Conservation (phyloP, 92 coral and sea anemone genomes). For the Plumapathes pennacea region DNA sequence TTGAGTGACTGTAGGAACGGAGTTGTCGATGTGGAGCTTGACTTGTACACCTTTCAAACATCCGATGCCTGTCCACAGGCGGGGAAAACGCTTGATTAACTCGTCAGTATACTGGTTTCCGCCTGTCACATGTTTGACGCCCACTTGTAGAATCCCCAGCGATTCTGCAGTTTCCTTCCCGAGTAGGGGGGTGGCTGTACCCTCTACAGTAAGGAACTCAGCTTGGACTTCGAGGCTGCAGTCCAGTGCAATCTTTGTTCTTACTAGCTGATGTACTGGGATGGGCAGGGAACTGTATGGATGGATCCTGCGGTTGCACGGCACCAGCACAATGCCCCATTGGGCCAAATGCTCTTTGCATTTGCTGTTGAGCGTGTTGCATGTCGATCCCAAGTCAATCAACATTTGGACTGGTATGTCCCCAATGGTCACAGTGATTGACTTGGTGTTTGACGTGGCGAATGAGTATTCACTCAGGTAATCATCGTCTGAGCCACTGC, state of each 20-base stretch:
- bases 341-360: conserved; percentile 1
- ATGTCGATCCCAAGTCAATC: conserved; percentile 32
- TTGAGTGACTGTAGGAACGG: conserved; percentile 31
- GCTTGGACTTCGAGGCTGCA: conserved; percentile 11
- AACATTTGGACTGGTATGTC: conserved; percentile 5
- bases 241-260: conserved; percentile 3
- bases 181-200: conserved; percentile 13
- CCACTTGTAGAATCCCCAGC: not conserved
- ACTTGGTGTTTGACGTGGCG: not conserved
- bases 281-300: conserved; percentile 38
- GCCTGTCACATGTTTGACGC: not conserved
- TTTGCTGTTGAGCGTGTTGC: conserved; percentile 32
- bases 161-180: conserved; percentile 19
- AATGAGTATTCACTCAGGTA: conserved; percentile 13
- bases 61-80: conserved; percentile 18
- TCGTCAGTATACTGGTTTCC: not conserved
- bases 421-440: not conserved
- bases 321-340: not conserved
- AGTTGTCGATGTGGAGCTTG: conserved; percentile 18
- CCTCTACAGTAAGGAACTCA: conserved; percentile 10
- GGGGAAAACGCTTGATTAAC: conserved; percentile 1
- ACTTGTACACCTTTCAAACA: conserved; percentile 27
- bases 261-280: conserved; percentile 9
- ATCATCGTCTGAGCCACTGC: too few species aligned
- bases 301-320: conserved; percentile 17